These are phyloP conservation scores for Temnothorax longispinosus DNA, from an alignment of 1,140 invertebrate genomes.

Conservation along the genomic window DNA sequence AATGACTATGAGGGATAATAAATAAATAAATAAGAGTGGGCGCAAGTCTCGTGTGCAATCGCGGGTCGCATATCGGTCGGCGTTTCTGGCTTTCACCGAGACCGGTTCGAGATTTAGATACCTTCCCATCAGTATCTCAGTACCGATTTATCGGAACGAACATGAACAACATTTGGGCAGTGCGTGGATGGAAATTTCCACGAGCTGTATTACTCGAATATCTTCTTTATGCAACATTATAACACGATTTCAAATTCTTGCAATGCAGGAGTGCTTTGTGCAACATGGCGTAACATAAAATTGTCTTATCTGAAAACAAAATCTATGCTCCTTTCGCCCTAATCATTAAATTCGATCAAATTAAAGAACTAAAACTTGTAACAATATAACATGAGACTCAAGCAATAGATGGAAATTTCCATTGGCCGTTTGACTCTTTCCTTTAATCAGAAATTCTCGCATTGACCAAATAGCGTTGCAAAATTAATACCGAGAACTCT, in stretches of 20 bases:
- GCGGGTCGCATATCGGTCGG: neutral
- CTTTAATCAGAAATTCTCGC: neutral
- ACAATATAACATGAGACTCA: neutral
- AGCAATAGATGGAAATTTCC: neutral
- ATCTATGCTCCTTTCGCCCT: neutral
- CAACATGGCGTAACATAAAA: neutral
- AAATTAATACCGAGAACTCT: neutral
- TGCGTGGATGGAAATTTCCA: slow-evolving; percentile 32
- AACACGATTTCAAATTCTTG: neutral
- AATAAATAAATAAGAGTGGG: slow-evolving; percentile 19
- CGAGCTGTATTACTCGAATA: neutral
- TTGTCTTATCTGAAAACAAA: neutral
- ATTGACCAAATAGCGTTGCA: neutral
- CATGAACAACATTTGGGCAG: slow-evolving; percentile 2
- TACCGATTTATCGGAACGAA: neutral
- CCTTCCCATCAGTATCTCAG: neutral
- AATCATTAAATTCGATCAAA: neutral
- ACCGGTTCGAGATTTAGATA: slow-evolving; percentile 35
- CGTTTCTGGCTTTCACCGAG: slow-evolving; percentile 21
- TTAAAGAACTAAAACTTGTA: neutral
- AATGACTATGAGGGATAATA: neutral
- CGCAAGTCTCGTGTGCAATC: neutral
- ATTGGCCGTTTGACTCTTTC: neutral
- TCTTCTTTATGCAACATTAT: neutral
- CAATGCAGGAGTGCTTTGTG: neutral